These are phyloP conservation scores for Uria lomvia DNA, from an alignment of 2,113 vertebrate genomes.

Conservation along the genomic window DNA sequence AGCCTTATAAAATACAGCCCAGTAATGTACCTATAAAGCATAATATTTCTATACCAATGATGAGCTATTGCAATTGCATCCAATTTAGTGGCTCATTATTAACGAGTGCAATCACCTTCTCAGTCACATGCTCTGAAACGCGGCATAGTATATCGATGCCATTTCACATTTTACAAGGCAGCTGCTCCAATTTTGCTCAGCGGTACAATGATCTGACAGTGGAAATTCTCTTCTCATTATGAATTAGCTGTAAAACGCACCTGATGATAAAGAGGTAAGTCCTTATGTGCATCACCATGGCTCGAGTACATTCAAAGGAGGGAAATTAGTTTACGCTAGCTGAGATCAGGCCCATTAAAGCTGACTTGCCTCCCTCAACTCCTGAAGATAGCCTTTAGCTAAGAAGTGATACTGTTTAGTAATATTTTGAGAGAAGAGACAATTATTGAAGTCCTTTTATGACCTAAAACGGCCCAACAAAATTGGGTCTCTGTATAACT, in stretches of 20 bases:
- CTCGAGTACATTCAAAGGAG: background rate
- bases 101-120: conserved; percentile 56
- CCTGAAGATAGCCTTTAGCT: background rate
- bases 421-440: background rate
- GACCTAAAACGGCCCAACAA: background rate
- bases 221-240: background rate
- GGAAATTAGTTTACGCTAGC: background rate
- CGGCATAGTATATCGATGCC: background rate
- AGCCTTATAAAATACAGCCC: conserved; percentile 61
- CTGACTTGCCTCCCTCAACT: background rate
- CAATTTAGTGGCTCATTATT: conserved; percentile 62
- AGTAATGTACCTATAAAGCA: conserved; percentile 63
- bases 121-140: conserved; percentile 1
- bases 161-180: conserved; percentile 37
- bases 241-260: background rate
- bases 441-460: background rate
- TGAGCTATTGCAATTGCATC: conserved; percentile 58
- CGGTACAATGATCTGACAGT: background rate
- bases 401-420: background rate
- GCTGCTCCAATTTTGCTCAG: conserved; percentile 16
- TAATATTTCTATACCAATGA: conserved; percentile 57
- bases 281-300: background rate
- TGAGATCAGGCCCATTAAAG: background rate
- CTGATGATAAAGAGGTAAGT: background rate
- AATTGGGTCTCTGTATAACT: background rate